Percentiles rank a stretch among this genome's conserved stretches.
Conservation (phyloP, 2,888 invertebrate genomes). For the Parelbella ahira region DNA sequence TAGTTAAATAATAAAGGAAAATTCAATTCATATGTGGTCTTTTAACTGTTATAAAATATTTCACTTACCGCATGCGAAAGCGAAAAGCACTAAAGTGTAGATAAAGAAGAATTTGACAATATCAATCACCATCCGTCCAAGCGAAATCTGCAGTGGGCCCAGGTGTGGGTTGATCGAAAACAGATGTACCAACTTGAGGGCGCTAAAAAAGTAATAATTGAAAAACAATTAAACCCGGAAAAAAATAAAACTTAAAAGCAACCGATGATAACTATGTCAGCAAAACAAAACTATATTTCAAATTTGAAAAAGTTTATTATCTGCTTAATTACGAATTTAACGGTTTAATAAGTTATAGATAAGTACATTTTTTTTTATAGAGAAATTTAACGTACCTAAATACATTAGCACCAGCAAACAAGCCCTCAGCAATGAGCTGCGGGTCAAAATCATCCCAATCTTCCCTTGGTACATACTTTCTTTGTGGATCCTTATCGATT, state of each 20-base stretch:
- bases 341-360: too few relatives aligned
- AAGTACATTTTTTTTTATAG: too few relatives aligned
- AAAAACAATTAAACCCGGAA: too few relatives aligned
- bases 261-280: too few relatives aligned
- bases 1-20: neutral
- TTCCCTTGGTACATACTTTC: constrained; percentile 89
- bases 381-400: constrained; percentile 83
- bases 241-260: too few relatives aligned
- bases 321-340: too few relatives aligned
- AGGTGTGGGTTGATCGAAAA: constrained; percentile 96
- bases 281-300: too few relatives aligned
- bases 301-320: too few relatives aligned
- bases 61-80: constrained; percentile 94
- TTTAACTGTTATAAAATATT: too few relatives aligned
- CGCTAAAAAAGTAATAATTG: constrained; percentile 77
- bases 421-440: constrained; percentile 93
- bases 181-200: constrained; percentile 93
- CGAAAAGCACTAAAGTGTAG: constrained; percentile 92
- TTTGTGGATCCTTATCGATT: constrained; percentile 83
- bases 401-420: constrained; percentile 97
- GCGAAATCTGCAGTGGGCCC: constrained; percentile 94
- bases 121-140: constrained; percentile 94
- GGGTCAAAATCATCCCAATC: constrained; percentile 97
- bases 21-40: too few relatives aligned
- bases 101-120: constrained; percentile 96